Base-by-base conservation (phyloP, 2,797 vertebrate genomes). In the Apogon hyalosoma region DNA sequence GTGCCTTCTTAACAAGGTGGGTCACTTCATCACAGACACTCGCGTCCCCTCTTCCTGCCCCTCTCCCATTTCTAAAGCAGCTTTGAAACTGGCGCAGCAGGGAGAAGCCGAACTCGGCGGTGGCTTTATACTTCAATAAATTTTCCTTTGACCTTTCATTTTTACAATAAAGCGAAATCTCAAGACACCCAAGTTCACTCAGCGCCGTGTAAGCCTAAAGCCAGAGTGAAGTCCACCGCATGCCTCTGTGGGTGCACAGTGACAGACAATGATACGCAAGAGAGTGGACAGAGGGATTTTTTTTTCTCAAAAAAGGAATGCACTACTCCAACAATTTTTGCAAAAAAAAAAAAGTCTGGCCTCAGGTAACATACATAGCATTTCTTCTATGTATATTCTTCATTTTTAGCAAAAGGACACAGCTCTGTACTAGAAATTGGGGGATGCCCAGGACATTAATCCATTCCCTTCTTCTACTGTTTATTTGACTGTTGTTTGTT, bases 101-200 rank as follows among this genome's bases (percentile, higher is more conserved):
- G 77, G 16, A 7, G 2, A 39, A 16, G 41, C n/a, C 33, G n/a
- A 61, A 72, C 71, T 84, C 62, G 54, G 60, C 52, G 1, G 63
- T 56, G 52, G 50, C 58, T 67, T 77, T 70, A 57, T 49, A 67
- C 75, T 80, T 60, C 43, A 72, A 58, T 75, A 57, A 48, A 57
- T 64, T 52, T 13, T 63, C 60, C 60, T 73, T 48, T 81, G 77
- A 86, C 81, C 77, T 85, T 86, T 81, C n/a, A 11, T 51, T 82
- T 83, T 68, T 49, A 77, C 58, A 75, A 72, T 75, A 71, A 69
- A 82, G 62, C 53, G 19, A 60, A 79, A 73, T 54, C 67, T 67
- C 59, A 42, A 61, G 65, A 72, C 73, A 41, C 47, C 51, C 0
- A 33, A 69, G 75, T 80, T 81, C 52, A 9, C 45, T 42, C 73